These are phyloP conservation scores for Xestobium rufovillosum DNA, from an alignment of 2,888 invertebrate species.

Conservation along the genomic window DNA sequence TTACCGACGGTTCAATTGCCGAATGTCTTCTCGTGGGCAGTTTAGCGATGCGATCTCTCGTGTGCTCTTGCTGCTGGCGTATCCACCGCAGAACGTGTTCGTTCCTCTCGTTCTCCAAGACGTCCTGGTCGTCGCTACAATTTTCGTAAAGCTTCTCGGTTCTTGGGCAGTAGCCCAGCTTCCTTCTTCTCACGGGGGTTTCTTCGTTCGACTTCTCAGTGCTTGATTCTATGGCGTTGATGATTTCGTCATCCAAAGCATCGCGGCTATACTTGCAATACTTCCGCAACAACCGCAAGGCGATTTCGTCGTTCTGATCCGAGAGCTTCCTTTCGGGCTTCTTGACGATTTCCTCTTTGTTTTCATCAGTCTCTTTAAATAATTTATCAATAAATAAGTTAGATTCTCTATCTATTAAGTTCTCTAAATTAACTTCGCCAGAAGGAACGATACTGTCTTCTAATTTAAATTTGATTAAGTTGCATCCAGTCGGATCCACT, in stretches of 20 bases:
- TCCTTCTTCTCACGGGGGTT: conserved; percentile 27
- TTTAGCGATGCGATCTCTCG: conserved; percentile 19
- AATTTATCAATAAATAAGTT: conserved; percentile 43
- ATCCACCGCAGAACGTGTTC: conserved; percentile 42
- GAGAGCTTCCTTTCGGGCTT: conserved; percentile 35
- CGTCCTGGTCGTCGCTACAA: conserved; percentile 31
- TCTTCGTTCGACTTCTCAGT: conserved; percentile 3
- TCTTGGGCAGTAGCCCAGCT: conserved; percentile 34
- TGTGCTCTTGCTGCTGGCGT: conserved; percentile 38
- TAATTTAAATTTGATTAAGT: too few species aligned
- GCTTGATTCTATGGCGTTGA: conserved; percentile 37
- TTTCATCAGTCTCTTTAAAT: conserved; percentile 34
- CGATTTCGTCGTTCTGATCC: conserved; percentile 41
- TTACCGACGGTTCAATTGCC: conserved; percentile 29
- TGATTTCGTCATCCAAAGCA: conserved; percentile 38
- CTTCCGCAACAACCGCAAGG: conserved; percentile 40
- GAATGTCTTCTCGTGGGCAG: conserved; percentile 27
- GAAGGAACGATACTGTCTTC: conserved; percentile 10
- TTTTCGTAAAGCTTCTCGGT: conserved; percentile 40
- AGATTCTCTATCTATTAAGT: conserved; percentile 31
- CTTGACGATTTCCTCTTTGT: conserved; percentile 20
- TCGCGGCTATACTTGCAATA: conserved; percentile 42
- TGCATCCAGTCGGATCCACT: conserved; percentile 29
- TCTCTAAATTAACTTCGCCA: conserved; percentile 24
- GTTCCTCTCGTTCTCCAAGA: conserved; percentile 38